Percentiles rank a stretch among this genome's conserved stretches.
These are phyloP conservation scores for Phaethon lepturus DNA, from an alignment of 2,113 vertebrate species.

Conservation along the genomic window DNA sequence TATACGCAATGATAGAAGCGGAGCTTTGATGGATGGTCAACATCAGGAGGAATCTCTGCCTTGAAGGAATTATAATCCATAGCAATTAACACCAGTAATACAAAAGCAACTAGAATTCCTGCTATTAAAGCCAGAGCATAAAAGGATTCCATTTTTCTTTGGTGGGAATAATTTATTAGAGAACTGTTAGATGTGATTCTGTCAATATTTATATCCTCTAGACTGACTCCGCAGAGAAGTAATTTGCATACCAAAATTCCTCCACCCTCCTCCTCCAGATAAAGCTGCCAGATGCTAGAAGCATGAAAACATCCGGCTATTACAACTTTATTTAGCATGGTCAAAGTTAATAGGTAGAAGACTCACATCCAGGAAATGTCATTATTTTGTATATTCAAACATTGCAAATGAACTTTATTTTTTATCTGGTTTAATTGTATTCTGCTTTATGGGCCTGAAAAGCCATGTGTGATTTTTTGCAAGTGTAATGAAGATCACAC, in stretches of 20 bases:
- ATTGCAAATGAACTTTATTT: background rate
- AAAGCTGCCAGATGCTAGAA: background rate
- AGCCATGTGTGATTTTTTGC: background rate
- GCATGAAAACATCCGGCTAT: background rate
- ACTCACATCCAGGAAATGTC: background rate
- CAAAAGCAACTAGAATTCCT: background rate
- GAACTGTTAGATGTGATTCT: background rate
- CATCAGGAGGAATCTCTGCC: background rate
- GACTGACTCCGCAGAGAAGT: background rate
- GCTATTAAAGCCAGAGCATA: background rate
- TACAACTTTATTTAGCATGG: background rate
- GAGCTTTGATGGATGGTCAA: slow-evolving; percentile 35
- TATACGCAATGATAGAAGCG: background rate
- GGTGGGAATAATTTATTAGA: background rate
- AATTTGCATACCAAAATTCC: background rate
- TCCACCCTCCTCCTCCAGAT: background rate
- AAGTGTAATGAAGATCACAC: background rate
- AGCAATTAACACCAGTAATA: background rate
- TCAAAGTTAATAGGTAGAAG: fast-evolving
- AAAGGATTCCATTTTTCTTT: slow-evolving; percentile 6
- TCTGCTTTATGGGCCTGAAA: background rate
- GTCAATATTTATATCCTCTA: slow-evolving; percentile 9
- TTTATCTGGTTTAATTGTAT: background rate
- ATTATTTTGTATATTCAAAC: background rate
- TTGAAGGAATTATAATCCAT: background rate